Conservation (phyloP, 2,888 invertebrate species). For the Calameuta idolon region DNA sequence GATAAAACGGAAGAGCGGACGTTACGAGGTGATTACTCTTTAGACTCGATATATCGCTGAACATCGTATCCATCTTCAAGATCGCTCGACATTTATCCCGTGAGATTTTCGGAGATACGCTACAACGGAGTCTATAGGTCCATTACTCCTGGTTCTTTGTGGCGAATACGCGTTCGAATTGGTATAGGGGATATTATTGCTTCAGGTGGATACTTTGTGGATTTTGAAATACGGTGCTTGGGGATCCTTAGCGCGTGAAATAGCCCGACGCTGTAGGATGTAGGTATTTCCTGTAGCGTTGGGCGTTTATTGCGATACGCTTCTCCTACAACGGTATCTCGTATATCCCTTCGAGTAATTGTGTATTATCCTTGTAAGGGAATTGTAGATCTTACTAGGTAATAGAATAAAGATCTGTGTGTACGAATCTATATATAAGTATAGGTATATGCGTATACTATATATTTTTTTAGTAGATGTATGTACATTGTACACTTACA, state of each 20-base stretch:
- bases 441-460: neutral
- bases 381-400: neutral
- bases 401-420: neutral
- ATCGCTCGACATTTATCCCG: neutral
- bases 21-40: neutral
- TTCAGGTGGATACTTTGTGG: neutral
- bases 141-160: neutral
- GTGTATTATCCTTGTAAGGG: neutral
- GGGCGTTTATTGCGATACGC: neutral
- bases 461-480: neutral
- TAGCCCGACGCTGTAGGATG: neutral
- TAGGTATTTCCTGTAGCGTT: neutral
- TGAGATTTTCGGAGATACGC: neutral
- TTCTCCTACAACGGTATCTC: neutral
- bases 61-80: neutral
- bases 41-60: neutral
- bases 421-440: neutral
- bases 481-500: too few species aligned
- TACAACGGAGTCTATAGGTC: neutral
- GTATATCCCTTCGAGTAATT: neutral
- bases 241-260: neutral
- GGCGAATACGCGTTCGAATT: neutral
- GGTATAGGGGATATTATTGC: neutral
- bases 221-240: neutral
- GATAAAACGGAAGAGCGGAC: conserved; percentile 4